These are phyloP conservation scores for Leucozona laternaria DNA, from an alignment of 2,888 invertebrate species.

Conservation along the genomic window DNA sequence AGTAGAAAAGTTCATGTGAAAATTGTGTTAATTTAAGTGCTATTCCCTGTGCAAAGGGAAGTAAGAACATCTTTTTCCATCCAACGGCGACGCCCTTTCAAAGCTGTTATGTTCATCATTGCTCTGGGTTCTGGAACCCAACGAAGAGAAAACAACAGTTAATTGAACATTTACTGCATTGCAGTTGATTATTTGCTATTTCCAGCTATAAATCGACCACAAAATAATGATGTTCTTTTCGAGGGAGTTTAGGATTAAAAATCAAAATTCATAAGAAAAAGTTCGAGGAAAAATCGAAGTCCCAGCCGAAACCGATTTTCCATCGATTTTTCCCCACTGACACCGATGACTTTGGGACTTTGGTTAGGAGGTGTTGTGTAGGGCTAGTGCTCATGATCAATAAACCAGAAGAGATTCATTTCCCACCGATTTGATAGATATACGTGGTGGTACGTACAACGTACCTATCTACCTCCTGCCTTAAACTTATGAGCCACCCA, in stretches of 20 bases:
- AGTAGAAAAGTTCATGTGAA: background rate
- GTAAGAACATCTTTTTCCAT: slow-evolving; percentile 19
- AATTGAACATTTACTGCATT: slow-evolving; percentile 51
- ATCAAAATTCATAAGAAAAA: background rate
- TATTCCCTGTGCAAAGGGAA: background rate
- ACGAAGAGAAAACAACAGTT: slow-evolving; percentile 51
- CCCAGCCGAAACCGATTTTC: slow-evolving; percentile 6
- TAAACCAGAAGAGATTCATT: slow-evolving; percentile 54
- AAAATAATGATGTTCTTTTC: background rate
- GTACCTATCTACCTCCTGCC: background rate
- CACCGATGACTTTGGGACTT: slow-evolving; percentile 13
- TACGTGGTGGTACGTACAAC: background rate
- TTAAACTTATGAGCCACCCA: background rate
- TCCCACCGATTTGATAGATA: slow-evolving; percentile 6
- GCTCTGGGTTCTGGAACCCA: background rate
- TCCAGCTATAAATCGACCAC: too few relatives aligned
- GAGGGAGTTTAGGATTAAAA: background rate
- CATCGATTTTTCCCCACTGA: slow-evolving; percentile 71
- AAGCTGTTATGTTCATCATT: slow-evolving; percentile 37
- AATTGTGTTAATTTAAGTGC: slow-evolving; percentile 34
- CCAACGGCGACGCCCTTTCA: slow-evolving; percentile 74
- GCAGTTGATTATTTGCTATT: slow-evolving; percentile 7
- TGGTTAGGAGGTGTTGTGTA: slow-evolving; percentile 27
- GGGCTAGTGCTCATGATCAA: slow-evolving; percentile 66
- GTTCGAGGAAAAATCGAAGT: slow-evolving; percentile 4